Conservation (phyloP, 2,797 vertebrate species). For the Ispidina picta region DNA sequence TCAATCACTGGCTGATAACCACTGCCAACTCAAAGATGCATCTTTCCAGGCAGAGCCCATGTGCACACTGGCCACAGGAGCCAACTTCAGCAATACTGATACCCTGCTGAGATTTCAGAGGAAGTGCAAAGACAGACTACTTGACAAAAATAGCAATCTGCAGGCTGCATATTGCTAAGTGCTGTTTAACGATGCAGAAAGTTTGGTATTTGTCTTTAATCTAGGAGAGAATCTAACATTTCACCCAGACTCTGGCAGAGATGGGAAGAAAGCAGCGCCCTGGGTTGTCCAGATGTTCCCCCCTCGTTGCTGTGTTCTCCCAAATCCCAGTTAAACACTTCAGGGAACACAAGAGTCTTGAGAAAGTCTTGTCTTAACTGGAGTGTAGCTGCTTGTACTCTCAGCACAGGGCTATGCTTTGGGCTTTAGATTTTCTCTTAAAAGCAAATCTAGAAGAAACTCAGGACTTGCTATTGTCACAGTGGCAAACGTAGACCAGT, state of each 20-base stretch:
- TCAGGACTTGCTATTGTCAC: neutral
- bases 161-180: neutral
- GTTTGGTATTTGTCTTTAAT: neutral
- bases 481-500: neutral
- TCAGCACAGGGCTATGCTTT: neutral
- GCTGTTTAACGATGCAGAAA: neutral
- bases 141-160: conserved; percentile 50
- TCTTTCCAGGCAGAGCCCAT: conserved; percentile 28
- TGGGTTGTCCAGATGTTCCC: neutral
- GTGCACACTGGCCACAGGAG: neutral
- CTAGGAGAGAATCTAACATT: neutral
- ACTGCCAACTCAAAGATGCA: neutral
- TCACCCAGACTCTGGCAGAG: neutral
- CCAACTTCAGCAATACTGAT: neutral
- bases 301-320: neutral
- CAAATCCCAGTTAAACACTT: neutral
- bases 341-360: neutral
- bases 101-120: conserved; percentile 20
- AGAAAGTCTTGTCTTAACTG: neutral
- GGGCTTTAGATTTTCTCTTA: neutral
- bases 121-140: conserved; percentile 4
- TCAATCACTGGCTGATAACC: conserved; percentile 11
- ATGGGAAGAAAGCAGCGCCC: neutral
- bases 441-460: neutral
- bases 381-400: neutral